These are phyloP conservation scores for Cryptus armator DNA, from an alignment of 2,888 invertebrate genomes.

Conservation along the genomic window DNA sequence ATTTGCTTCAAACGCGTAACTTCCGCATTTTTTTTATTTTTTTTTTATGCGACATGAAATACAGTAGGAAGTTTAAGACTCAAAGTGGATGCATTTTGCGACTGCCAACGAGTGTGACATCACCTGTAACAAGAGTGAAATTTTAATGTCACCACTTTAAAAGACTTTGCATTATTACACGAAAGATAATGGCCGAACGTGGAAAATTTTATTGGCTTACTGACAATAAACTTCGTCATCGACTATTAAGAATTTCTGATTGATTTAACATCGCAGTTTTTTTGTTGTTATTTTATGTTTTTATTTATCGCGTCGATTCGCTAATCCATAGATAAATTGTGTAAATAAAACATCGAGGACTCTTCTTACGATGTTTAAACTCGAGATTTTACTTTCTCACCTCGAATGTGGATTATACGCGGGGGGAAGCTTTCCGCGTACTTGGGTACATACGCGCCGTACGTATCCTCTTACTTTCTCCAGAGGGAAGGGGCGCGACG, in stretches of 20 bases:
- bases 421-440: slow-evolving; percentile 18
- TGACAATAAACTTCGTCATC: slow-evolving; percentile 17
- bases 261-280: background rate
- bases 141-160: slow-evolving; percentile 26
- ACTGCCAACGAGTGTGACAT: slow-evolving; percentile 27
- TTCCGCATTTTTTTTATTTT: slow-evolving; percentile 27
- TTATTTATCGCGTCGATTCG: background rate
- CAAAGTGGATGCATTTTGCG: slow-evolving; percentile 6
- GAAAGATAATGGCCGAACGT: slow-evolving; percentile 30
- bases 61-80: background rate
- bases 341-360: background rate
- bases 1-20: background rate
- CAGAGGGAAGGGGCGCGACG: slow-evolving; percentile 68
- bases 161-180: slow-evolving; percentile 40
- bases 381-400: slow-evolving; percentile 47
- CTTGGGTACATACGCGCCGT: slow-evolving; percentile 14
- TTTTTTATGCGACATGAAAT: background rate
- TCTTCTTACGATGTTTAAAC: slow-evolving; percentile 21
- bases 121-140: slow-evolving; percentile 44
- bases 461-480: slow-evolving; percentile 72
- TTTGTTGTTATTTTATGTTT: background rate
- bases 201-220: slow-evolving; percentile 34
- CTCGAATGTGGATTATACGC: slow-evolving; percentile 5
- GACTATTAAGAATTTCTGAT: background rate
- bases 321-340: background rate